Conservation (phyloP, 2,113 vertebrate species). For the Hemibagrus wyckioides region DNA sequence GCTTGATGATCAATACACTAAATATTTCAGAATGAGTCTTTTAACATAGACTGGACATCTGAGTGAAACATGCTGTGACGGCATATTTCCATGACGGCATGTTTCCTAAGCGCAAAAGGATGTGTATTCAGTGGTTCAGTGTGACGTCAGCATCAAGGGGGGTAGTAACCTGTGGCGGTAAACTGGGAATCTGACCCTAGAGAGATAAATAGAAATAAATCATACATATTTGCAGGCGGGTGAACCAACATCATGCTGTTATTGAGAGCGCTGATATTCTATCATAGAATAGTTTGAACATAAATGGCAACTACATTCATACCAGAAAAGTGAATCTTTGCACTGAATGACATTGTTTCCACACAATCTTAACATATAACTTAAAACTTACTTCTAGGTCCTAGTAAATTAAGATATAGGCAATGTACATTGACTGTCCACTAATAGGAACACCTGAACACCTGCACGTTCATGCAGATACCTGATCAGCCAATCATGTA, state of each 20-base stretch:
- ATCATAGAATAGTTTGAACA: neutral
- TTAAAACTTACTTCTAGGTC: neutral
- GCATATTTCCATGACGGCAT: too few species aligned
- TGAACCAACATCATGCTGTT: too few species aligned
- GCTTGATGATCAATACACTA: neutral
- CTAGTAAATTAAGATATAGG: neutral
- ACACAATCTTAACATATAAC: neutral
- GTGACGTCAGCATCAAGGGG: neutral
- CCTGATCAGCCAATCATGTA: too few species aligned
- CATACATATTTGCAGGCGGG: neutral
- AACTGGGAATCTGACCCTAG: neutral
- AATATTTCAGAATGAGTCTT: neutral
- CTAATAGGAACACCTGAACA: too few species aligned
- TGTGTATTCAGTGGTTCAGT: neutral
- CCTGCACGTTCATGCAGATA: too few species aligned
- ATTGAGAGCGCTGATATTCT: neutral
- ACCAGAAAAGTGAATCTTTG: neutral
- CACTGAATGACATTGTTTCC: neutral
- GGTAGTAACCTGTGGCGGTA: neutral
- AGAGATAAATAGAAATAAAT: too few species aligned
- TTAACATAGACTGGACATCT: slow-evolving; percentile 16
- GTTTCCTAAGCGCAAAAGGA: neutral
- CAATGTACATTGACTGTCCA: neutral
- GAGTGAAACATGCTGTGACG: neutral
- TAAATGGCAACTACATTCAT: neutral